These are phyloP conservation scores for Myotis brandtii DNA, from an alignment of 2,113 vertebrate species.

Conservation along the genomic window DNA sequence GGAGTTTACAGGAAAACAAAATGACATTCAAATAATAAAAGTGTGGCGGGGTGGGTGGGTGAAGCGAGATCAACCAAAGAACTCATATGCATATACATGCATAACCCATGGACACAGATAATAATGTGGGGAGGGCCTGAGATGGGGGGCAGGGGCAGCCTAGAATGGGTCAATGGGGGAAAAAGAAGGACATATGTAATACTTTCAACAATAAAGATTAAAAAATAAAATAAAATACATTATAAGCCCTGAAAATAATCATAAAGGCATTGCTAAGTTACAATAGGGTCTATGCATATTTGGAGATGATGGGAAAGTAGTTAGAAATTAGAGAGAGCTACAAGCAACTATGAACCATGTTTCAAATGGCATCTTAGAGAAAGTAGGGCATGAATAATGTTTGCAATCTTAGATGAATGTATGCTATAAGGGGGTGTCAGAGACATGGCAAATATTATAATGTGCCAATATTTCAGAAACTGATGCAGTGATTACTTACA, in stretches of 20 bases:
- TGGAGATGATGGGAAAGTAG: not conserved
- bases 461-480: slow-evolving; percentile 24
- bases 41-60: too few relatives aligned
- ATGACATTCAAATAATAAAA: not conserved
- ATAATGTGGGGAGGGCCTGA: too few relatives aligned
- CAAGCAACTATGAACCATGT: not conserved
- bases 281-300: not conserved
- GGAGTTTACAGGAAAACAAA: not conserved
- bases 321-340: not conserved
- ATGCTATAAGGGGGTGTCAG: not conserved
- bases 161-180: too few relatives aligned
- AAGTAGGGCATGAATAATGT: not conserved
- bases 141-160: too few relatives aligned
- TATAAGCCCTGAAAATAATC: too few relatives aligned
- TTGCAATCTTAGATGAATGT: not conserved
- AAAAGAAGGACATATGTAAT: too few relatives aligned
- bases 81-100: too few relatives aligned
- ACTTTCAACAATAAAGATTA: too few relatives aligned
- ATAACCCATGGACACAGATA: too few relatives aligned
- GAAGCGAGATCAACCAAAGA: too few relatives aligned
- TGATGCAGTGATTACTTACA: not conserved
- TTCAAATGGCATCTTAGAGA: not conserved
- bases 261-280: not conserved
- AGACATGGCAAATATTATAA: not conserved
- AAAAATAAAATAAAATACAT: too few relatives aligned